Evolutionary conservation across 2,888 invertebrate genomes (phyloP).

Genomic region (Deilephila elpenor): DNA sequence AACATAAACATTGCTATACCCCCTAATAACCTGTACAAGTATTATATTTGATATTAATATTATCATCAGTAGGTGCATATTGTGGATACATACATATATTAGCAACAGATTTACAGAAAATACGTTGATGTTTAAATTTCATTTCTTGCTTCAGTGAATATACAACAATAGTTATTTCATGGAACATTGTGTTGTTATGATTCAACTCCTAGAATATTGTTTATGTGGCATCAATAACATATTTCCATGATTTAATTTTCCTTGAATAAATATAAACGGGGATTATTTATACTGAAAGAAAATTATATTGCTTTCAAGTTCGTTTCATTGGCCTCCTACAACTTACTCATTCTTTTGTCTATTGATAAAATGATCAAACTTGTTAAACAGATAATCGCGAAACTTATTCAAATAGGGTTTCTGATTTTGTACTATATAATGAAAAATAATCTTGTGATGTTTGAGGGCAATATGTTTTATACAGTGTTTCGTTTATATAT

Average conservation of each 20-base stretch:
- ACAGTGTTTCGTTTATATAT: too few relatives aligned
- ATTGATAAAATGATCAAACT: not conserved
- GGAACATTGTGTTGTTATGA: too few relatives aligned
- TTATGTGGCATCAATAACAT: not conserved
- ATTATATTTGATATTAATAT: too few relatives aligned
- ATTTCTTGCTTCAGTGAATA: too few relatives aligned
- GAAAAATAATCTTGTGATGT: not conserved
- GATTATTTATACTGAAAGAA: not conserved
- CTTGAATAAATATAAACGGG: not conserved
- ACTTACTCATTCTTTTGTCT: not conserved
- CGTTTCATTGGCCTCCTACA: not conserved
- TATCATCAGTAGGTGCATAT: too few relatives aligned
- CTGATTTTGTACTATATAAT: not conserved
- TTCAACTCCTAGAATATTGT: not conserved
- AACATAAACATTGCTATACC: too few relatives aligned
- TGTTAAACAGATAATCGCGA: not conserved
- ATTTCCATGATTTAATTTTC: not conserved
- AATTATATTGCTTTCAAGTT: not conserved
- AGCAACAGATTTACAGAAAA: too few relatives aligned
- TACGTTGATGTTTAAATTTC: too few relatives aligned
- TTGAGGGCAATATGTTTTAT: not conserved
- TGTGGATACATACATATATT: too few relatives aligned
- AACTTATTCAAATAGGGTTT: not conserved
- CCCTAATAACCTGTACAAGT: too few relatives aligned
- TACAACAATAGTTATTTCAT: too few relatives aligned